Percentiles rank a stretch among this genome's conserved stretches.
Conservation (phyloP, 1,140 invertebrate species). For the Magallana ariakensis region DNA sequence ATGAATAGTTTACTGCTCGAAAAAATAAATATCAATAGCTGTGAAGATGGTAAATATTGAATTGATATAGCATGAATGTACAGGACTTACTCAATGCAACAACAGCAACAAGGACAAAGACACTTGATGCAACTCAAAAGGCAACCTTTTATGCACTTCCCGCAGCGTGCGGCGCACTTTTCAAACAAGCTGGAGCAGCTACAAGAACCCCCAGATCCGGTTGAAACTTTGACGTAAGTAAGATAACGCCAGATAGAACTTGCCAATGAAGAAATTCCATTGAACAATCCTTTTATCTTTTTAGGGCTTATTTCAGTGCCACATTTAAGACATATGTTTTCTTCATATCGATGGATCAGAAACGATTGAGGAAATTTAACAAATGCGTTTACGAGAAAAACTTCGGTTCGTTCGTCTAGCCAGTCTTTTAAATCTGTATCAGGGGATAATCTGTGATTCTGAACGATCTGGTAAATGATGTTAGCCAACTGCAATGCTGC, state of each 20-base stretch:
- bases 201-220: background rate
- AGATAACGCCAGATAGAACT: background rate
- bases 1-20: too few relatives aligned
- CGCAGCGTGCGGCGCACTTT: background rate
- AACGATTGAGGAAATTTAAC: background rate
- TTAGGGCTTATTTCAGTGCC: background rate
- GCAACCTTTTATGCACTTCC: background rate
- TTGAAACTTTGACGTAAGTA: background rate
- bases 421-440: too few relatives aligned
- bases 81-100: slow-evolving; percentile 10
- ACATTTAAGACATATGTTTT: background rate
- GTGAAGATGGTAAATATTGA: too few relatives aligned
- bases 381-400: slow-evolving; percentile 6
- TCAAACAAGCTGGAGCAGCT: background rate
- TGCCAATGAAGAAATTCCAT: background rate
- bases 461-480: too few relatives aligned
- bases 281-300: background rate
- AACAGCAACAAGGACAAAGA: slow-evolving; percentile 5
- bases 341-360: background rate
- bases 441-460: too few relatives aligned
- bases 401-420: background rate
- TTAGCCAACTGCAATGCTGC: too few relatives aligned
- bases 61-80: too few relatives aligned
- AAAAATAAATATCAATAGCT: too few relatives aligned
- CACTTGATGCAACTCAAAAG: background rate